These are phyloP conservation scores for Aspidiotus rigidus DNA, from an alignment of 2,888 invertebrate genomes.

Conservation along the genomic window DNA sequence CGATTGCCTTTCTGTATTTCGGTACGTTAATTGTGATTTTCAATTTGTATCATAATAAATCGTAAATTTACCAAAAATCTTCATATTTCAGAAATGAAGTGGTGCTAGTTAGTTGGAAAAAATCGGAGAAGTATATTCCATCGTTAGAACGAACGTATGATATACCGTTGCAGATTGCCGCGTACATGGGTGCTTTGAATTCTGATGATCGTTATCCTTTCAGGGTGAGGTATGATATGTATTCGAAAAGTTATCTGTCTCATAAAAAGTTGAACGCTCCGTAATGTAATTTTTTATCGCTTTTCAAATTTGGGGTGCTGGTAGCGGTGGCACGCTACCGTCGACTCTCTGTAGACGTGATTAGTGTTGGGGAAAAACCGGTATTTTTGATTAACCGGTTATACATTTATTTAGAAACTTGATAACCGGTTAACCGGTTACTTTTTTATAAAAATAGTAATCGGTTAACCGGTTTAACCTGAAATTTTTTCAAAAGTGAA, in stretches of 20 bases:
- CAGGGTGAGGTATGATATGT: constrained; percentile 43
- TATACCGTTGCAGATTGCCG: constrained; percentile 64
- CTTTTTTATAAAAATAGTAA: no score
- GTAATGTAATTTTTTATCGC: constrained; percentile 37
- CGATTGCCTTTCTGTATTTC: constrained; percentile 55
- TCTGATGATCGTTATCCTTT: constrained; percentile 54
- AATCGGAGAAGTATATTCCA: constrained; percentile 57
- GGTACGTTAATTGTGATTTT: not conserved
- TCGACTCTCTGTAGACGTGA: no score
- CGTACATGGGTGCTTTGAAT: constrained; percentile 67
- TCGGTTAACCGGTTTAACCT: no score
- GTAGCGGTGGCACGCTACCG: no score
- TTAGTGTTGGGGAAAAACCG: no score
- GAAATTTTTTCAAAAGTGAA: no score
- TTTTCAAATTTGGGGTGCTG: constrained; percentile 54
- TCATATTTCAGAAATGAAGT: constrained; percentile 51
- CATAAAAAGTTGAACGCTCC: no score
- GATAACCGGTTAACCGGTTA: no score
- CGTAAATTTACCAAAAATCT: constrained; percentile 28
- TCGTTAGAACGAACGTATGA: constrained; percentile 56
- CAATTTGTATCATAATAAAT: not conserved
- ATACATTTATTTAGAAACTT: no score
- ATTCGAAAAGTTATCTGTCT: no score
- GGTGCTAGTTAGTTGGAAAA: constrained; percentile 72
- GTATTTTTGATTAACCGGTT: no score